A percentile compares a stretch with the other conserved stretches of the same genome.
These are phyloP conservation scores for Iselma pallidipennis DNA, from an alignment of 2,888 invertebrate genomes.

Conservation along the genomic window DNA sequence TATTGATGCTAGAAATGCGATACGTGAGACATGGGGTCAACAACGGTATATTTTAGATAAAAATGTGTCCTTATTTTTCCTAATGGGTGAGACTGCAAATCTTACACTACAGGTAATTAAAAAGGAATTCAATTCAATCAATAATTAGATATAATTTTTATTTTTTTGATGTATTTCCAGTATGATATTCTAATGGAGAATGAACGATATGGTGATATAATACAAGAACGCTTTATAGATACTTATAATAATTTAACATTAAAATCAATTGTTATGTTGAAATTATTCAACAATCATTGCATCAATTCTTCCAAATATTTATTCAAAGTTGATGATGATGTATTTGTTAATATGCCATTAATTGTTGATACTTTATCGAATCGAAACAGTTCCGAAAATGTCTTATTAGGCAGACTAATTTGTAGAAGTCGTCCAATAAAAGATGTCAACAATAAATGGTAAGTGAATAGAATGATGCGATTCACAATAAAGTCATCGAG, in stretches of 20 bases:
- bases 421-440: slow-evolving; percentile 74
- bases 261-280: slow-evolving; percentile 83
- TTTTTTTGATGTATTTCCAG: slow-evolving; percentile 7
- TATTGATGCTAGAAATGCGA: slow-evolving; percentile 67
- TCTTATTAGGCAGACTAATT: slow-evolving; percentile 76
- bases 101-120: slow-evolving; percentile 58
- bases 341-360: slow-evolving; percentile 72
- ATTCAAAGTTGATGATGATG: slow-evolving; percentile 86
- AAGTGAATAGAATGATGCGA: too few species aligned
- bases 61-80: slow-evolving; percentile 58
- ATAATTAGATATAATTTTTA: neutral
- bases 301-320: slow-evolving; percentile 62
- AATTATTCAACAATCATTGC: slow-evolving; percentile 76
- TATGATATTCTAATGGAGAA: slow-evolving; percentile 21
- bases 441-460: slow-evolving; percentile 77
- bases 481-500: too few species aligned
- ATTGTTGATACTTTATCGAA: slow-evolving; percentile 8
- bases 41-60: slow-evolving; percentile 47
- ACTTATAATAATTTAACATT: slow-evolving; percentile 85
- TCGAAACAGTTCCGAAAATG: slow-evolving; percentile 43
- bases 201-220: slow-evolving; percentile 52
- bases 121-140: neutral
- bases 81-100: slow-evolving; percentile 65
- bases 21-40: slow-evolving; percentile 73
- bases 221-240: slow-evolving; percentile 82